Evolutionary conservation across 2,888 invertebrate genomes (phyloP).

Genomic region (Yponomeuta plumbellus): DNA sequence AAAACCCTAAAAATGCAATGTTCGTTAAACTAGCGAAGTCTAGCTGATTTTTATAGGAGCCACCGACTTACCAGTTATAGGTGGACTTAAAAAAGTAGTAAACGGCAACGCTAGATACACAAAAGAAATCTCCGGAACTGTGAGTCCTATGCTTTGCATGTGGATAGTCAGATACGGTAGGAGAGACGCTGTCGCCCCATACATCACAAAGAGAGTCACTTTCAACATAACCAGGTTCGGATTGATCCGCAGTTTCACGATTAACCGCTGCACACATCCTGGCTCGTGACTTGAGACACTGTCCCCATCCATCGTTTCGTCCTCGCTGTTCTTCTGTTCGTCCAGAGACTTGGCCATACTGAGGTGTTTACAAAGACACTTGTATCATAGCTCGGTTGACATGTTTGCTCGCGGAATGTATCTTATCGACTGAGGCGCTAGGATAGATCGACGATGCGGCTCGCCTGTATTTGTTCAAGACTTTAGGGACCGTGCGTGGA

Average conservation of each 20-base stretch:
- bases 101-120: slow-evolving; percentile 91
- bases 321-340: slow-evolving; percentile 64
- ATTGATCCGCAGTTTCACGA: slow-evolving; percentile 78
- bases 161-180: slow-evolving; percentile 92
- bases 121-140: slow-evolving; percentile 90
- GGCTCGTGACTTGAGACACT: slow-evolving; percentile 43
- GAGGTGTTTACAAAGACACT: background rate
- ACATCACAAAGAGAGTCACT: slow-evolving; percentile 88
- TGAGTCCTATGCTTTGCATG: slow-evolving; percentile 92
- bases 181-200: slow-evolving; percentile 89
- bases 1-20: slow-evolving; percentile 77
- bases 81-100: slow-evolving; percentile 90
- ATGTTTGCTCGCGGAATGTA: slow-evolving; percentile 52
- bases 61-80: slow-evolving; percentile 81
- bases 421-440: slow-evolving; percentile 63
- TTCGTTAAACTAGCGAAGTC: too few species aligned
- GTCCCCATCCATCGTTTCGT: slow-evolving; percentile 66
- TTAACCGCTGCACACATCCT: slow-evolving; percentile 61
- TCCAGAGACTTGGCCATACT: slow-evolving; percentile 54
- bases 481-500: slow-evolving; percentile 33
- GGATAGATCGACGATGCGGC: slow-evolving; percentile 45
- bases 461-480: slow-evolving; percentile 60
- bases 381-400: background rate
- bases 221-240: slow-evolving; percentile 88
- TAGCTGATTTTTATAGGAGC: background rate